phyloP scores from a whole-genome alignment of 2,113 vertebrate species.

The Cephalopholis sonnerati region DNA sequence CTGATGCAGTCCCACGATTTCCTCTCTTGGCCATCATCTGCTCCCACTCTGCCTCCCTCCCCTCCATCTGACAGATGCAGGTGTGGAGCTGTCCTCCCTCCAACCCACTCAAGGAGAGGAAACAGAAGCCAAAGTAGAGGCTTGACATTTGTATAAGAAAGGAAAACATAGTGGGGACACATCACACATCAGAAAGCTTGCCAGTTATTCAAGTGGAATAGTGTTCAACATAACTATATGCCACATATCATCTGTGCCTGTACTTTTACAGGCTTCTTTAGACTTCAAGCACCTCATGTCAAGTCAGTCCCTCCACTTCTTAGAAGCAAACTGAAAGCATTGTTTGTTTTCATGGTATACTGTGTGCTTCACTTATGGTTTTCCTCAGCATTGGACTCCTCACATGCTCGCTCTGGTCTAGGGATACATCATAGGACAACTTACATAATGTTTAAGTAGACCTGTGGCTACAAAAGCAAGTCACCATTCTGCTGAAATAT shows the following conservation, averaged over 20 bases:
- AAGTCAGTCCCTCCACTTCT: neutral
- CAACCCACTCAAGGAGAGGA: constrained; percentile 41
- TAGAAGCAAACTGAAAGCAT: constrained; percentile 12
- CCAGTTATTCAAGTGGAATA: neutral
- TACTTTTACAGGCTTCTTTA: neutral
- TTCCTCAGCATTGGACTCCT: neutral
- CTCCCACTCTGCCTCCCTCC: constrained; percentile 31
- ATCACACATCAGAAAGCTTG: neutral
- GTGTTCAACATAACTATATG: neutral
- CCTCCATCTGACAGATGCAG: constrained; percentile 66
- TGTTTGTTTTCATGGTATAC: constrained; percentile 14
- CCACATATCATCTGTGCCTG: neutral
- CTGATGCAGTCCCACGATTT: constrained; percentile 57
- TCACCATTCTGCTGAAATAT: neutral
- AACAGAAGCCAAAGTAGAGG: constrained; percentile 22
- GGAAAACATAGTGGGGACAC: neutral
- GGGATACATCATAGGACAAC: constrained; percentile 3
- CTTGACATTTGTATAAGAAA: constrained; percentile 15
- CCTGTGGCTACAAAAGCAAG: neutral
- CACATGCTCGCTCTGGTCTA: constrained; percentile 26
- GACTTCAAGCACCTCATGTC: neutral
- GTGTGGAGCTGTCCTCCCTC: constrained; percentile 55
- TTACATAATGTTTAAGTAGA: constrained; percentile 15
- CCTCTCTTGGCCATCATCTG: constrained; percentile 54
- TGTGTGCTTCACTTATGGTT: neutral